Evolutionary conservation across 1,140 invertebrate species (phyloP).

Genomic region (Melanaphis sacchari): DNA sequence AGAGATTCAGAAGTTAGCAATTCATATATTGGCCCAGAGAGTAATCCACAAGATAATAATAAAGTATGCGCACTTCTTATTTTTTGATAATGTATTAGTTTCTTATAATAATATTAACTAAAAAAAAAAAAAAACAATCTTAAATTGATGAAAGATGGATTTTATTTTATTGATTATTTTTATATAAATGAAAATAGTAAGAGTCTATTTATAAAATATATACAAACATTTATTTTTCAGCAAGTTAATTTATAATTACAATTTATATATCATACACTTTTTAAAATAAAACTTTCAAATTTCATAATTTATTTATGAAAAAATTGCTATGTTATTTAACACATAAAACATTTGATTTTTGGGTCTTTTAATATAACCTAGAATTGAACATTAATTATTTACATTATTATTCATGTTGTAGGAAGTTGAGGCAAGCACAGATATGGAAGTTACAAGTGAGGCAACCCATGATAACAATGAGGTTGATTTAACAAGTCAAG

Average conservation of each 20-base stretch:
- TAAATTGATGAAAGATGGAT: not conserved
- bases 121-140: not conserved
- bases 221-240: not conserved
- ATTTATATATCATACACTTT: too few species aligned
- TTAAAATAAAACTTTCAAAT: not conserved
- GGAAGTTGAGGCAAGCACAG: slow-evolving; percentile 64
- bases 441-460: slow-evolving; percentile 63
- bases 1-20: slow-evolving; percentile 81
- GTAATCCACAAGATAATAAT: slow-evolving; percentile 70
- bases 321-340: not conserved
- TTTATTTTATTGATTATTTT: not conserved
- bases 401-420: slow-evolving; percentile 47
- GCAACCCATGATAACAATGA: slow-evolving; percentile 70
- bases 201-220: not conserved
- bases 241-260: not conserved
- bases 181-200: not conserved
- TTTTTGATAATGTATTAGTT: not conserved
- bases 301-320: too few species aligned
- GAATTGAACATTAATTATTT: not conserved
- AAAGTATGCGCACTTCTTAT: slow-evolving; percentile 58
- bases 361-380: not conserved
- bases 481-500: slow-evolving; percentile 65
- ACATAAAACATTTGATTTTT: not conserved
- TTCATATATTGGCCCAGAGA: slow-evolving; percentile 77
- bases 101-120: not conserved